A percentile compares a stretch with the other conserved stretches of the same genome.
phyloP scores from a whole-genome alignment of 2,888 invertebrate species.

The Tiliacea aurago region DNA sequence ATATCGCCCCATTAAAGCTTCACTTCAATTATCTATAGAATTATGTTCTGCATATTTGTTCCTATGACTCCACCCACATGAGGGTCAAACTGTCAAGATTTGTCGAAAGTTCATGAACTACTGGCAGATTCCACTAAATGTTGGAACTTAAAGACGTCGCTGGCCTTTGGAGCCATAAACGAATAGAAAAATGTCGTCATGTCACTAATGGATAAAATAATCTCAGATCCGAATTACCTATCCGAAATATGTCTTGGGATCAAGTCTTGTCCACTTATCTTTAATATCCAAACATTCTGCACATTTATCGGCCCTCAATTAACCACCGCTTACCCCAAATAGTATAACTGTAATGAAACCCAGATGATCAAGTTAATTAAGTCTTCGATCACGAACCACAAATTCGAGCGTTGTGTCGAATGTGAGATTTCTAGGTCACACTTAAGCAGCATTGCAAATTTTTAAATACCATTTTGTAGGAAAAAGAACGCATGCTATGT shows the following conservation, averaged over 20 bases:
- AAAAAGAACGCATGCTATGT: constrained; percentile 69
- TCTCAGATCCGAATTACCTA: neutral
- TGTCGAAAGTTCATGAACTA: constrained; percentile 7
- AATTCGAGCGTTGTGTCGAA: constrained; percentile 72
- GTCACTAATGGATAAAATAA: neutral
- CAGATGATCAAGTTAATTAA: constrained; percentile 74
- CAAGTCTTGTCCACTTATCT: constrained; percentile 1
- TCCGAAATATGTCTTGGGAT: constrained; percentile 1
- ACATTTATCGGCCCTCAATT: constrained; percentile 30
- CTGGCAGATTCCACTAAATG: constrained; percentile 2
- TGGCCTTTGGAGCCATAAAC: neutral
- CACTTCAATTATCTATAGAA: constrained; percentile 44
- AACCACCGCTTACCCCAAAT: constrained; percentile 52
- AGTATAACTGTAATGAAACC: constrained; percentile 64
- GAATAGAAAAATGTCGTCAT: neutral
- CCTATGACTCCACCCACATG: constrained; percentile 30
- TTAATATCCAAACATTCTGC: neutral
- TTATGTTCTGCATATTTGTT: constrained; percentile 48
- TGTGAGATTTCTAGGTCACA: constrained; percentile 81
- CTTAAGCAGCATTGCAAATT: constrained; percentile 80
- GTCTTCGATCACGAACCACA: constrained; percentile 67
- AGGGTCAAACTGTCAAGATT: constrained; percentile 6
- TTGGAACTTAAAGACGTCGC: neutral
- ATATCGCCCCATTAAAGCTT: constrained; percentile 49
- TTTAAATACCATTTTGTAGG: constrained; percentile 71